These are phyloP conservation scores for Chelonia mydas DNA, from an alignment of 2,797 vertebrate genomes.

Conservation along the genomic window DNA sequence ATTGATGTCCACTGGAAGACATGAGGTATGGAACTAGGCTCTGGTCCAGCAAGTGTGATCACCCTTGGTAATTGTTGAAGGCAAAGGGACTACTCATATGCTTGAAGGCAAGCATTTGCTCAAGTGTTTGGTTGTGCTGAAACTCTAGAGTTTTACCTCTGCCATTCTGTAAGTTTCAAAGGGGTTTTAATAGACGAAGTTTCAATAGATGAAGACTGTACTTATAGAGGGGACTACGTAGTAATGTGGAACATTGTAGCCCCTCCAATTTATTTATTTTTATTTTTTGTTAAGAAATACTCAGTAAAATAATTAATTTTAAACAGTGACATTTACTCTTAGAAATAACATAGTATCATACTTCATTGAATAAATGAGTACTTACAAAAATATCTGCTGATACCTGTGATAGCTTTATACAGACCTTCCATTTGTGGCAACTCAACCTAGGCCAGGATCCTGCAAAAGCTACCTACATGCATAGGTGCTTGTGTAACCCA, in stretches of 20 bases:
- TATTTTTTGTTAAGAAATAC: neutral
- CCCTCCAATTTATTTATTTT: neutral
- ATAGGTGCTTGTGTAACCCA: neutral
- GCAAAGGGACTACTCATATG: neutral
- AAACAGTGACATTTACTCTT: neutral
- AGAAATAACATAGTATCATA: neutral
- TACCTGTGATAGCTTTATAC: neutral
- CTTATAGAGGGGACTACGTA: neutral
- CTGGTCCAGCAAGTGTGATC: neutral
- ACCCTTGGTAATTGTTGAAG: neutral
- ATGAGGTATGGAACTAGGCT: neutral
- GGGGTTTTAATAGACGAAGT: neutral
- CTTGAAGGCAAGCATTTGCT: neutral
- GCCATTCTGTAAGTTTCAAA: neutral
- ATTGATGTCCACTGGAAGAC: neutral
- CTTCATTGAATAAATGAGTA: neutral
- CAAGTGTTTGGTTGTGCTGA: neutral
- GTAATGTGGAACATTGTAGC: neutral
- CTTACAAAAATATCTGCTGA: neutral
- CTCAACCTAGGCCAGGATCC: neutral
- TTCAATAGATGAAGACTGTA: neutral
- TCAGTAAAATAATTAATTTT: neutral
- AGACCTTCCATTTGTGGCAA: neutral
- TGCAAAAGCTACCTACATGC: neutral
- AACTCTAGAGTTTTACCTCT: neutral